A percentile compares a stretch with the other conserved stretches of the same genome.
These are phyloP conservation scores for Geotrupes spiniger DNA, from an alignment of 2,888 invertebrate genomes.

Conservation along the genomic window DNA sequence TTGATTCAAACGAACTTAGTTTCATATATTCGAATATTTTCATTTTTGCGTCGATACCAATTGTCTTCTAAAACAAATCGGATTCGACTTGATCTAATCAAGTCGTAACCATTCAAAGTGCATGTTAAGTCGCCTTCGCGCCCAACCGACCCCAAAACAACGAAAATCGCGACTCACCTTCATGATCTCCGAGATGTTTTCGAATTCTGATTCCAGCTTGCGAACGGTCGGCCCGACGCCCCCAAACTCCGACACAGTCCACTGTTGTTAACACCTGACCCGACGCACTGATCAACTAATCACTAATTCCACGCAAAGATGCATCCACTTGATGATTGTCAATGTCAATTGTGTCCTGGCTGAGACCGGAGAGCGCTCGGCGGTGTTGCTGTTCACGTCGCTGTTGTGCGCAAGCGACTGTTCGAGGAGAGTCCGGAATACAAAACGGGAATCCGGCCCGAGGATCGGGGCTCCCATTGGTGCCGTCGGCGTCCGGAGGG, in stretches of 20 bases:
- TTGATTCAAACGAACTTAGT: no score
- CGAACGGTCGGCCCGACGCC: background rate
- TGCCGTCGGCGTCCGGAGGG: constrained; percentile 7
- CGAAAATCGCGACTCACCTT: constrained; percentile 22
- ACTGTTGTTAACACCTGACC: no score
- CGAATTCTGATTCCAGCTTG: constrained; percentile 30
- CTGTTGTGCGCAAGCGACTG: constrained; percentile 43
- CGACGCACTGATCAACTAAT: background rate
- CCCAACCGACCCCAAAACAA: no score
- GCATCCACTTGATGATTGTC: no score
- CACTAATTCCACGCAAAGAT: background rate
- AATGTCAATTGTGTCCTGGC: no score
- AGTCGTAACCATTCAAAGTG: no score
- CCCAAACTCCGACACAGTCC: constrained; percentile 1
- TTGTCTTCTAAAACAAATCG: no score
- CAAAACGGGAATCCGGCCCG: constrained; percentile 16
- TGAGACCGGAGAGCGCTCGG: background rate
- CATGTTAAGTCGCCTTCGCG: no score
- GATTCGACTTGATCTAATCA: no score
- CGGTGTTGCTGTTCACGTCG: constrained; percentile 23
- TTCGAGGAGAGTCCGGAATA: constrained; percentile 18
- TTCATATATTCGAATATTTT: no score
- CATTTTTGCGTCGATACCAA: no score
- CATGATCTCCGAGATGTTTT: constrained; percentile 29
- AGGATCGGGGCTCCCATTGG: constrained; percentile 17